Percentiles rank a stretch among this genome's conserved stretches.
phyloP scores from a whole-genome alignment of 2,888 invertebrate species.

The Agonopterix subpropinquella region DNA sequence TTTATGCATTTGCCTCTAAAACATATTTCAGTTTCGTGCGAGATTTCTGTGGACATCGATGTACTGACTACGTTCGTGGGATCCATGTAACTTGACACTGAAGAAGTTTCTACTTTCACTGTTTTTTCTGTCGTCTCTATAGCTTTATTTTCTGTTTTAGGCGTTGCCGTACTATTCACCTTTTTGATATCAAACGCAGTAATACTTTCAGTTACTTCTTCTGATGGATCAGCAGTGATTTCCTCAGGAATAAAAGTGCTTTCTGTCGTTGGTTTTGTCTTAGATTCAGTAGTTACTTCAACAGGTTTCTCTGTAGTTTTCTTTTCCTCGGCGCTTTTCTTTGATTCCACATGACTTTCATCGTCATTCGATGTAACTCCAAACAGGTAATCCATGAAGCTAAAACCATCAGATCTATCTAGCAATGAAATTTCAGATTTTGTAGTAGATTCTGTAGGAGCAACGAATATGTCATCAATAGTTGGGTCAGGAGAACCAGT shows the following conservation, averaged over 20 bases:
- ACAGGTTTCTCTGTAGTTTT: conserved; percentile 20
- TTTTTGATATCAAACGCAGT: conserved; percentile 20
- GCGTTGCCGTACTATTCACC: conserved; percentile 16
- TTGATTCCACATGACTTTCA: conserved; percentile 15
- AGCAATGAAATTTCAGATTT: conserved; percentile 26
- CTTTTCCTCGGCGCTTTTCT: conserved; percentile 13
- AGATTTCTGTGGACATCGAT: conserved; percentile 87
- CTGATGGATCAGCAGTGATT: conserved; percentile 37
- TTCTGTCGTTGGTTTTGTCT: conserved; percentile 49
- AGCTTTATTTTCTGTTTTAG: conserved; percentile 16
- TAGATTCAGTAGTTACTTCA: conserved; percentile 30
- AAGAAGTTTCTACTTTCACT: conserved; percentile 38
- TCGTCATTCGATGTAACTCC: conserved; percentile 47
- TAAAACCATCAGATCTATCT: conserved; percentile 48
- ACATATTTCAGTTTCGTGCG: conserved; percentile 92
- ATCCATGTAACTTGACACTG: conserved; percentile 64
- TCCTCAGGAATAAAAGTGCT: conserved; percentile 59
- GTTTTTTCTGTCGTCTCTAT: conserved; percentile 21
- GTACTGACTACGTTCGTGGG: conserved; percentile 79
- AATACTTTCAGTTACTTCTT: conserved; percentile 16
- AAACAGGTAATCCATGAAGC: conserved; percentile 61
- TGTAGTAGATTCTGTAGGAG: conserved; percentile 41
- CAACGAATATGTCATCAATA: conserved; percentile 40
- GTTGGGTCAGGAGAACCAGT: conserved; percentile 56
- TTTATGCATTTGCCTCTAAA: conserved; percentile 91